Percentiles rank a stretch among this genome's conserved stretches.
These are phyloP conservation scores for Entomobrya proxima DNA, from an alignment of 2,888 invertebrate species.

Conservation along the genomic window DNA sequence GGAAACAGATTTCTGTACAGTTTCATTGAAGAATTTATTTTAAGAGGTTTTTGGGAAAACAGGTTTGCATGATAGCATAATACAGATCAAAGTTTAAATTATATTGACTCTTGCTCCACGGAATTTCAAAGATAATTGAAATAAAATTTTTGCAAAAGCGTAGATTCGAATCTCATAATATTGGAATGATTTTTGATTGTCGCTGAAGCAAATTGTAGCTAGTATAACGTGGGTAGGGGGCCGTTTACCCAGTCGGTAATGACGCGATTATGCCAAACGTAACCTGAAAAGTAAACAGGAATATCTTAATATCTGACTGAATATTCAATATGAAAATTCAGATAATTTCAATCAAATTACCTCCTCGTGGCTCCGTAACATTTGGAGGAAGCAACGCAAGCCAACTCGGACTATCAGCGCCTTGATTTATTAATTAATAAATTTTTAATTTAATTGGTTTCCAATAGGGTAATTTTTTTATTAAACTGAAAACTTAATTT, in stretches of 20 bases:
- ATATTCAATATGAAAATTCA: no score
- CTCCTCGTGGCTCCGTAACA: slow-evolving; percentile 80
- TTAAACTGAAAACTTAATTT: no score
- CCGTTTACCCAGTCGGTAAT: slow-evolving; percentile 80
- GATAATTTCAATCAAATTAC: no score
- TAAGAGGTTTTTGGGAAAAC: no score
- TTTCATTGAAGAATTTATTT: slow-evolving; percentile 13
- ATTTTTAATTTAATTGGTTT: no score
- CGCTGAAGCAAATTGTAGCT: not conserved
- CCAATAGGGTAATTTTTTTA: no score
- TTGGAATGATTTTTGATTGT: not conserved
- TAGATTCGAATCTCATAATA: no score
- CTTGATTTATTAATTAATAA: not conserved
- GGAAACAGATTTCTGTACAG: slow-evolving; percentile 57
- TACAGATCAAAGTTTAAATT: no score
- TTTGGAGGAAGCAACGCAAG: slow-evolving; percentile 80
- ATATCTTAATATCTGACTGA: no score
- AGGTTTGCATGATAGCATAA: no score
- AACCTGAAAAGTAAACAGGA: no score
- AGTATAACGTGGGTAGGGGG: slow-evolving; percentile 23
- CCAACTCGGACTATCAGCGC: slow-evolving; percentile 83
- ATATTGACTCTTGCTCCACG: no score
- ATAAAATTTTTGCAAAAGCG: not conserved
- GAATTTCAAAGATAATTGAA: not conserved
- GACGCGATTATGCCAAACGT: slow-evolving; percentile 82